Conservation (phyloP, 37 sponge, comb jelly and placozoan species). For the Agelas oroides region DNA sequence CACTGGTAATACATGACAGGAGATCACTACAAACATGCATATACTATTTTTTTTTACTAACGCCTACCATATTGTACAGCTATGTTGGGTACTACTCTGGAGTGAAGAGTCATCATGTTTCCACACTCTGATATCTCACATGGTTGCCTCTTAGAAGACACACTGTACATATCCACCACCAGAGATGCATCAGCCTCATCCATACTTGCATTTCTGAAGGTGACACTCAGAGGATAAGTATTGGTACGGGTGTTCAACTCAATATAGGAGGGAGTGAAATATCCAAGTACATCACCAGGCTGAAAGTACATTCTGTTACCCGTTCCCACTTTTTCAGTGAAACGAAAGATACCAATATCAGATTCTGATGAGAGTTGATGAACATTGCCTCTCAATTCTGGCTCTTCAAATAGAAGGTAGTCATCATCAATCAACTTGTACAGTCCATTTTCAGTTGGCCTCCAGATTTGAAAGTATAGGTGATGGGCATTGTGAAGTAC, state of each 20-base stretch:
- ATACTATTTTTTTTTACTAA: too few relatives aligned
- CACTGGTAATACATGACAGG: too few relatives aligned
- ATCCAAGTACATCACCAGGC: constrained; percentile 47
- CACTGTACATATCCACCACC: constrained; percentile 16
- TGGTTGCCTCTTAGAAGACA: background rate
- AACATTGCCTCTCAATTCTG: background rate
- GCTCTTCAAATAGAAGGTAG: background rate
- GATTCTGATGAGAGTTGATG: background rate
- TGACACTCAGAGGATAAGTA: background rate
- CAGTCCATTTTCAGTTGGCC: constrained; percentile 11
- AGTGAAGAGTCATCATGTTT: background rate
- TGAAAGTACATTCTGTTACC: constrained; percentile 12
- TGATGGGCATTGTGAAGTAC: background rate
- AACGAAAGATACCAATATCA: background rate
- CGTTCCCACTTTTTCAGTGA: background rate
- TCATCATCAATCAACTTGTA: constrained; percentile 26
- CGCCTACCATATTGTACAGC: constrained; percentile 19
- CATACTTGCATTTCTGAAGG: background rate
- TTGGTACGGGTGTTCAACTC: too few relatives aligned
- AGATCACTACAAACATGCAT: too few relatives aligned
- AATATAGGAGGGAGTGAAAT: background rate
- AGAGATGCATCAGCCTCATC: background rate
- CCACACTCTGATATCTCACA: background rate
- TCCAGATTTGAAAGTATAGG: constrained; percentile 44
- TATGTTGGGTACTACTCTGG: constrained; percentile 23